phyloP scores from a whole-genome alignment of 1,140 invertebrate genomes.

The Lordiphosa collinella region DNA sequence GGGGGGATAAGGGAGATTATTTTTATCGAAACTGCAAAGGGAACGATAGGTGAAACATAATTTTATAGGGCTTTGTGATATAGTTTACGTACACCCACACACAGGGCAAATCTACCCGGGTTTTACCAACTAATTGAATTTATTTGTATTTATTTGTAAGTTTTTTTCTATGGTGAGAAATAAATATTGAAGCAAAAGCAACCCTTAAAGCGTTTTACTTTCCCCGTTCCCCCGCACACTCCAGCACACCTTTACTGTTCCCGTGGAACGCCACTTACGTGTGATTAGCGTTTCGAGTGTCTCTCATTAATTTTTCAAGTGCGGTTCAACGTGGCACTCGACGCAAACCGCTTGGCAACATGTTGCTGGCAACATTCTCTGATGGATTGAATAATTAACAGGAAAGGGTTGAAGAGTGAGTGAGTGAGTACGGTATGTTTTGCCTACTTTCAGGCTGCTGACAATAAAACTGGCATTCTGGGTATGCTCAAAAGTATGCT shows the following conservation, averaged over 20 bases:
- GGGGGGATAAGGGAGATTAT: neutral
- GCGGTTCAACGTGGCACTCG: constrained; percentile 41
- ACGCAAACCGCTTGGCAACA: constrained; percentile 41
- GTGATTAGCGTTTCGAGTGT: constrained; percentile 71
- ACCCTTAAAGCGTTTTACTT: constrained; percentile 38
- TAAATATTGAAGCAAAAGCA: constrained; percentile 37
- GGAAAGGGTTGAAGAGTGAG: neutral
- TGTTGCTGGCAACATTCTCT: constrained; percentile 46
- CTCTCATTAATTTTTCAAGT: constrained; percentile 76
- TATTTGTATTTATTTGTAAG: constrained; percentile 41
- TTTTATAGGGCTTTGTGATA: constrained; percentile 52
- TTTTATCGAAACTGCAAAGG: constrained; percentile 50
- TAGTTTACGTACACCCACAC: constrained; percentile 40
- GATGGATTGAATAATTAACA: constrained; percentile 28
- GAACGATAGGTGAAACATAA: constrained; percentile 70
- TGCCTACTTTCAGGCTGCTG: neutral
- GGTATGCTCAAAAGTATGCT: constrained; percentile 22
- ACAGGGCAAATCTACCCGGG: constrained; percentile 9
- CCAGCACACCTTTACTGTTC: constrained; percentile 18
- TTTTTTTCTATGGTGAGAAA: constrained; percentile 43
- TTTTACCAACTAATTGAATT: constrained; percentile 39
- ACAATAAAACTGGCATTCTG: neutral
- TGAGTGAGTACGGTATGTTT: too few relatives aligned
- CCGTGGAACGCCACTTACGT: constrained; percentile 51
- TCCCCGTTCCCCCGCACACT: constrained; percentile 26